Evolutionary conservation across 2,113 vertebrate genomes (phyloP), one percentile per base, ranked within the genome.

Genomic region (Echinops telfairi): DNA sequence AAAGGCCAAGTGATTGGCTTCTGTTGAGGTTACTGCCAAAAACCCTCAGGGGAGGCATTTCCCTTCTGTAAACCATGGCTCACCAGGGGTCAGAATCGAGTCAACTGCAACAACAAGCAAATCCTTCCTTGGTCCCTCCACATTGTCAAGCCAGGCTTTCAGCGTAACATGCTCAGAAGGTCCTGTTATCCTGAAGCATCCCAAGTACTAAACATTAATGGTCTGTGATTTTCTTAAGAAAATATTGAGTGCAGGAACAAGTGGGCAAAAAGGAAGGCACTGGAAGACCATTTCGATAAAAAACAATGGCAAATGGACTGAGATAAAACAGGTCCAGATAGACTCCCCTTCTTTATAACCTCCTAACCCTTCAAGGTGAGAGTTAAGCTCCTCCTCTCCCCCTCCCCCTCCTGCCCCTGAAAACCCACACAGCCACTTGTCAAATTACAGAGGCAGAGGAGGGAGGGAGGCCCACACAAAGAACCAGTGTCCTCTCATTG

Each of bases 101-200:
- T 66, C 23, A 25, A 66, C 60, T 22, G 22, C 9, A 66, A 31
- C 66, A 68, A 68, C 15, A 31, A 68, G 68, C 79, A 94, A 89
- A 94, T 64, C 83, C 78, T 84, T 91, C n/a, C 8, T 66, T 9
- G 31, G 33, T 4, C 62, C 80, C 36, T 11, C 29, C 25, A 31
- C 31, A 78, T 68, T 78, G 75, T 77, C 58, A 83, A 75, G 14
- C 79, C 60, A 47, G 70, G 70, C 27, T 83, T 90, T 92, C 25
- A 20, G 60, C 60, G 40, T 84, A 84, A 87, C 25, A 71, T 68
- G 94, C 83, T 86, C 81, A 93, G 88, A 89, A 91, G 88, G 83
- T 66, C n/a, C 40, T 83, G 68, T 91, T 60, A 95, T 43, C 82
- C 64, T 71, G 70, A 76, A 86, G 4, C 78, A 88, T 38, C 17